phyloP scores from a whole-genome alignment of 2,797 vertebrate genomes.

The Brachymystax lenok region DNA sequence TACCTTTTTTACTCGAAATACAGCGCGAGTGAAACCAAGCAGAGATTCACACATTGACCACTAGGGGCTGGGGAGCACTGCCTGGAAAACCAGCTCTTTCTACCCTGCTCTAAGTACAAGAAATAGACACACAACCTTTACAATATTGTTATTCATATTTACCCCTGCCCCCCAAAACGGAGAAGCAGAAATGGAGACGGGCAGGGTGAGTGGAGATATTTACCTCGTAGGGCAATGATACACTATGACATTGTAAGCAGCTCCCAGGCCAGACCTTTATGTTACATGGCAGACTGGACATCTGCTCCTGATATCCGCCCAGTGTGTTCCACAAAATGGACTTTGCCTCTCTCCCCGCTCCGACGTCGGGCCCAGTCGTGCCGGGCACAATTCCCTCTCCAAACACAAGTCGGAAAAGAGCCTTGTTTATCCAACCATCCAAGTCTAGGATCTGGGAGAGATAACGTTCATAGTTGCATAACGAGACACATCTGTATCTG shows the following conservation, averaged over 20 bases:
- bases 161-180: background rate
- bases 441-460: slow-evolving; percentile 63
- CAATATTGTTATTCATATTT: background rate
- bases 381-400: slow-evolving; percentile 66
- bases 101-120: background rate
- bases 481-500: slow-evolving; percentile 64
- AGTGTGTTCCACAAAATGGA: slow-evolving; percentile 70
- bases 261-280: slow-evolving; percentile 60
- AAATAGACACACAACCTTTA: slow-evolving; percentile 31
- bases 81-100: background rate
- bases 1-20: background rate
- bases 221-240: background rate
- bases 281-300: slow-evolving; percentile 64
- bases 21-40: background rate
- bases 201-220: background rate
- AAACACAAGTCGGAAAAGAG: slow-evolving; percentile 72
- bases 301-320: slow-evolving; percentile 75
- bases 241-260: slow-evolving; percentile 21
- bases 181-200: background rate
- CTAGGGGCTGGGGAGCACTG: slow-evolving; percentile 46
- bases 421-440: slow-evolving; percentile 70
- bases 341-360: slow-evolving; percentile 52
- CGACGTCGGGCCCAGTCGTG: slow-evolving; percentile 55
- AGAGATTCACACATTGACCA: slow-evolving; percentile 19
- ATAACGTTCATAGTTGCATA: slow-evolving; percentile 57